Percentiles rank a stretch among this genome's conserved stretches.
phyloP scores from a whole-genome alignment of 2,797 vertebrate species.

The Dendrocincla tyrannina region DNA sequence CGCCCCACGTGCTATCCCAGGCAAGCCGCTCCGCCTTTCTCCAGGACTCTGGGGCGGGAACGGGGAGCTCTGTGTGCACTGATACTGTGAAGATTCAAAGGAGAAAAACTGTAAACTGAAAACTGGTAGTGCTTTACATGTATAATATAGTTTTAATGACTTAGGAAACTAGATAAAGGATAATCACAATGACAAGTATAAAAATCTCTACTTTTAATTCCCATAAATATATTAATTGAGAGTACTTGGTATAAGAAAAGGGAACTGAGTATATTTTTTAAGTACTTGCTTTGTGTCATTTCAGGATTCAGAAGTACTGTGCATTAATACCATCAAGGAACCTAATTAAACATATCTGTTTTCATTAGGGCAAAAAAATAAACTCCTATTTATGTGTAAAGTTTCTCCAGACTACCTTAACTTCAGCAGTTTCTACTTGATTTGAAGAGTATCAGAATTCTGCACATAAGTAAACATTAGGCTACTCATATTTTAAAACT shows the following conservation, averaged over 20 bases:
- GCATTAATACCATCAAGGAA: neutral
- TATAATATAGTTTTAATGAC: neutral
- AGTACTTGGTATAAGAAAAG: neutral
- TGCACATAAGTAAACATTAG: neutral
- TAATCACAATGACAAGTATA: neutral
- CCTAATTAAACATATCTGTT: neutral
- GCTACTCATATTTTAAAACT: neutral
- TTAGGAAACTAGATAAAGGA: neutral
- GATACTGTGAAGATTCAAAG: neutral
- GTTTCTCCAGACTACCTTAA: neutral
- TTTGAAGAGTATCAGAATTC: neutral
- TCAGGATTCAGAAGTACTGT: neutral
- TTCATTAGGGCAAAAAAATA: neutral
- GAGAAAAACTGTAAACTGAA: neutral
- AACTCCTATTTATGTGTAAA: neutral
- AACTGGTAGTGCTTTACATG: neutral
- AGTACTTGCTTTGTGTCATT: neutral
- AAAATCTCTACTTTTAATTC: neutral
- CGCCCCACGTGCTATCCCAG: neutral
- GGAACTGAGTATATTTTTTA: neutral
- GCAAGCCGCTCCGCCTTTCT: neutral
- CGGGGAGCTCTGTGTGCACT: neutral
- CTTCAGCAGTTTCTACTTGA: neutral
- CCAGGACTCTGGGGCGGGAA: neutral
- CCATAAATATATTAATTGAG: neutral